Conservation (phyloP, 2,797 vertebrate species). For the Oreochromis mossambicus region DNA sequence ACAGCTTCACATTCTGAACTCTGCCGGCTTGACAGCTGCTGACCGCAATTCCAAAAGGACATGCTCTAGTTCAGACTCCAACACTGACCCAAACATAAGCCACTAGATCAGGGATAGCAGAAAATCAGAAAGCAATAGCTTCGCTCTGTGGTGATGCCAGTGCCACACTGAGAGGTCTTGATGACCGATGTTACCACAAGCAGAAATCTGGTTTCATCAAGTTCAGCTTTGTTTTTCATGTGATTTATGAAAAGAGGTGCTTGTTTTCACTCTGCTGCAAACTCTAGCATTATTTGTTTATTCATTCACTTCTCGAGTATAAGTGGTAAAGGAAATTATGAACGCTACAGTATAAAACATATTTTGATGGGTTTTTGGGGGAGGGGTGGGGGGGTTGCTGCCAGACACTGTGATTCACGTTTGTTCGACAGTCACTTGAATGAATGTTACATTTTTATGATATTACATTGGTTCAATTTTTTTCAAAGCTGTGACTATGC, state of each 20-base stretch:
- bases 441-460: neutral
- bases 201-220: slow-evolving; percentile 38
- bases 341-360: neutral
- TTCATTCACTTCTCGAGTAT: neutral
- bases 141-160: neutral
- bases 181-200: slow-evolving; percentile 7
- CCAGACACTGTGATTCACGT: neutral
- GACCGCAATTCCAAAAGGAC: slow-evolving; percentile 73
- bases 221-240: slow-evolving; percentile 3
- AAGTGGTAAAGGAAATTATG: neutral
- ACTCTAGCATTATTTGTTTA: neutral
- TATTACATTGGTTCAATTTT: neutral
- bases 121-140: slow-evolving; percentile 51
- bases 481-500: neutral
- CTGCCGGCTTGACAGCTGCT: slow-evolving; percentile 70
- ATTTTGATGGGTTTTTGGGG: accelerated
- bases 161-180: slow-evolving; percentile 1
- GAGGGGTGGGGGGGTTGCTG: neutral
- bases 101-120: slow-evolving; percentile 43
- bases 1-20: slow-evolving; percentile 57
- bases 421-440: neutral
- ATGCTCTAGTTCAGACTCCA: slow-evolving; percentile 57
- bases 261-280: neutral
- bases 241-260: neutral
- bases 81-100: slow-evolving; percentile 68